Evolutionary conservation across 1,140 invertebrate species (phyloP), one percentile per base, ranked within the genome.

Genomic region (Reticulitermes speratus): DNA sequence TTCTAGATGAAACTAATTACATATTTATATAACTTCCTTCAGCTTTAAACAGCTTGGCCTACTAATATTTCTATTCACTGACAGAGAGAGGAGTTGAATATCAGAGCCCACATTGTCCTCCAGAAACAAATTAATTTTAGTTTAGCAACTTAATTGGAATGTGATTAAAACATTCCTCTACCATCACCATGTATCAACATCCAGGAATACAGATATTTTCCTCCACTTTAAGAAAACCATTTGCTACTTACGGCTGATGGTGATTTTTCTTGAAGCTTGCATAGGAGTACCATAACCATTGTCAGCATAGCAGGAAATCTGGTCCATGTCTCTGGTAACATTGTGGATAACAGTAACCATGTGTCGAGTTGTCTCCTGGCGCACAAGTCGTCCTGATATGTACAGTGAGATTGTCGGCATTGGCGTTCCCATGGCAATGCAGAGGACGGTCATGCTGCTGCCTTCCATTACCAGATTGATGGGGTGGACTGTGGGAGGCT

Each of bases 211-310:
- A 82, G 5, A 82, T 25, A 82, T 82, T 3, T 82, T 6, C n/a
- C n/a, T 30, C n/a, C 11, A 14, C 0, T 38, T 82, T 8, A 16
- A 82, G 0, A 82, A 21, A 82, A 82, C n/a, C 30, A 82, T 32
- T 30, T 44, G 30, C 14, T 14, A 86, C 85, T 86, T 44, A 86
- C 96, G 95, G 89, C 94, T 96, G 84, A 97, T 96, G 85, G 94
- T 94, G 87, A 97, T 95, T 89, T 94, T 94, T 87, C 94, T 92
- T 0, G 95, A 94, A 12, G 96, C 94, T 90, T 97, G 95, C 94
- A 96, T 96, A 11, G 96, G 96, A 3, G 95, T 95, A 2, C 96
- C 96, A 89, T 96, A 96, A 9, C 96, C 96, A 89, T 97, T 97
- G 91, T 97, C 96, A 1, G 96, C 96, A 90, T 96, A 96, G 90